Base-by-base conservation (phyloP, 2,797 vertebrate genomes). In the Schizothorax lantsangensis region DNA sequence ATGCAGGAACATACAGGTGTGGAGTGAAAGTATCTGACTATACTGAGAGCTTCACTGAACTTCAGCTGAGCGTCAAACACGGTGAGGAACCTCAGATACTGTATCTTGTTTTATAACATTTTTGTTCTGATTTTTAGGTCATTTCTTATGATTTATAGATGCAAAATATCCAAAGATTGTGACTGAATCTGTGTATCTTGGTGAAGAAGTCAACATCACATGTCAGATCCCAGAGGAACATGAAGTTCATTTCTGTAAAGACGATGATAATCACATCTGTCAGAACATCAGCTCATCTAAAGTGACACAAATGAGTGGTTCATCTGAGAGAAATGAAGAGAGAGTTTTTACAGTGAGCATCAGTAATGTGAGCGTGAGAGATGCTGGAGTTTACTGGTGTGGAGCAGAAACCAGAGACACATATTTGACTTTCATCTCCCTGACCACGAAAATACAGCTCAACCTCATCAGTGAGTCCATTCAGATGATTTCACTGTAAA, bases 351-450 rank as follows among this genome's bases (percentile, higher is more conserved):
- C 45, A 75, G 45, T 52, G 73, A 75, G 26, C 73, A 75, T 75
- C 73, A 75, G 73, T 79, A 77, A 38, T 47, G 87, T 85, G 71
- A 68, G 68, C 17, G 72, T 81, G 57, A 62, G 87, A 54, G 87
- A 88, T 82, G 83, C 83, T 71, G 87, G 87, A 77, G 72, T 85
- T 26, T 88, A 88, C 87, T 88, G 87, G 87, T 88, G 87, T 78
- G 83, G 78, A 82, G 64, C 36, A 45, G 62, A 88, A 54, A 85
- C 77, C 83, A 85, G 33, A 57, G 23, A 69, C 6, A 62, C n/a
- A 30, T 0, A 59, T 36, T 2, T 73, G 8, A 81, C 30, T 19
- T 86, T 68, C 57, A 68, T 71, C 23, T 74, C 87, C 59, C 71
- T 81, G 59, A 81, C 6, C 79, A 81, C 83, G 12, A 69, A 77